Conservation (phyloP, 2,888 invertebrate species). For the Drosophila subquinaria region DNA sequence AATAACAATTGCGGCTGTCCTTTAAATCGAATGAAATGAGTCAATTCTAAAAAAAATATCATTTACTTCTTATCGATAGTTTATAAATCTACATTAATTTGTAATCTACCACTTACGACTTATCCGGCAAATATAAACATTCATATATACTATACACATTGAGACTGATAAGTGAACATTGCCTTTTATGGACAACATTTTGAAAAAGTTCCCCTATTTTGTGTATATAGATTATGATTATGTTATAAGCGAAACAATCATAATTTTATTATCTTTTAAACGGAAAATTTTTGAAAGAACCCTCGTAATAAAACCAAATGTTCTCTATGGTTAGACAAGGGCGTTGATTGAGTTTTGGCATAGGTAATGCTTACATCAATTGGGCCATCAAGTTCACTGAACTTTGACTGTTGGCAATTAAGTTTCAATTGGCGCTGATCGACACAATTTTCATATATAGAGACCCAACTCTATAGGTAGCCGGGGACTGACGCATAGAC, state of each 20-base stretch:
- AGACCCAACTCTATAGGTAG: conserved; percentile 19
- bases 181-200: not conserved
- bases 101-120: conserved; percentile 15
- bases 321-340: not conserved
- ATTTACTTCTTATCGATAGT: conserved; percentile 13
- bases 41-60: conserved; percentile 1
- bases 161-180: not conserved
- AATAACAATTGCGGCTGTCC: not conserved
- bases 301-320: not conserved
- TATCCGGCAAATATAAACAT: conserved; percentile 1
- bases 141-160: not conserved
- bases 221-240: not conserved
- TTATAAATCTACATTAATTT: conserved; percentile 6
- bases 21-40: not conserved
- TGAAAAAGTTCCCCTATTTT: not conserved
- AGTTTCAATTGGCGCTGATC: conserved; percentile 69
- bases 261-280: not conserved
- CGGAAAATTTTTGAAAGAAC: not conserved
- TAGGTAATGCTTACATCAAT: conserved; percentile 25
- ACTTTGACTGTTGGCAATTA: conserved; percentile 74
- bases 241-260: not conserved
- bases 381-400: conserved; percentile 30
- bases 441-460: conserved; percentile 38
- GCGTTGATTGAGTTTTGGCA: conserved; percentile 4
- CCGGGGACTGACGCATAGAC: conserved; percentile 31